These are phyloP conservation scores for Acipenser transmontanus DNA, from an alignment of 2,797 vertebrate genomes.

Conservation along the genomic window DNA sequence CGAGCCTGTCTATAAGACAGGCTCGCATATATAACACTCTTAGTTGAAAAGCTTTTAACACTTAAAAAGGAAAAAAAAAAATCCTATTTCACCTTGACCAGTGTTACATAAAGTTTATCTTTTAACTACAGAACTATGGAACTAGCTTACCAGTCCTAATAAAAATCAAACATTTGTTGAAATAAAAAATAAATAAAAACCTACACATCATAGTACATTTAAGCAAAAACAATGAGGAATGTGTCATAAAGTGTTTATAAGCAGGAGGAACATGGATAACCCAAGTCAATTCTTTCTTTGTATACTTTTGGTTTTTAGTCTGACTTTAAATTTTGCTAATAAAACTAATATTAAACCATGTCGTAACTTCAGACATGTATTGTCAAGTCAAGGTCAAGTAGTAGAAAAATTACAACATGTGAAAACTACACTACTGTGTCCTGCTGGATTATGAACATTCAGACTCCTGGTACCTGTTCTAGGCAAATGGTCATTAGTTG, in stretches of 20 bases:
- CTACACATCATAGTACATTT: too few relatives aligned
- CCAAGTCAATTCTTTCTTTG: too few relatives aligned
- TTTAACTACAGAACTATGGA: not conserved
- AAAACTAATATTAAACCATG: too few relatives aligned
- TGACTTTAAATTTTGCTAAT: too few relatives aligned
- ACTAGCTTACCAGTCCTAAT: not conserved
- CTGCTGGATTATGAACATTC: constrained; percentile 53
- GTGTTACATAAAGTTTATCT: not conserved
- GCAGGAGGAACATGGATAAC: too few relatives aligned
- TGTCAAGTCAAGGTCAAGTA: not conserved
- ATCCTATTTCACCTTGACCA: constrained; percentile 75
- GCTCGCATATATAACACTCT: constrained; percentile 62
- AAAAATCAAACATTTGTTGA: not conserved
- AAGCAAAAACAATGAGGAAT: too few relatives aligned
- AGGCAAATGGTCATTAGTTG: constrained; percentile 76
- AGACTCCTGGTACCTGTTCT: constrained; percentile 54
- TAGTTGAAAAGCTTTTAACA: constrained; percentile 73
- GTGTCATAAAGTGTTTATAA: too few relatives aligned
- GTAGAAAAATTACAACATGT: constrained; percentile 5
- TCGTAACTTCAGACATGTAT: not conserved
- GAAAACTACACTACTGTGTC: constrained; percentile 53
- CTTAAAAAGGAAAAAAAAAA: constrained; percentile 71
- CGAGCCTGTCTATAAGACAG: too few relatives aligned
- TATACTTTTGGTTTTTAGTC: too few relatives aligned
- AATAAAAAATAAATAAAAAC: not conserved